Conservation (phyloP, 1,140 invertebrate genomes). For the Atopsyche davidsoni region DNA sequence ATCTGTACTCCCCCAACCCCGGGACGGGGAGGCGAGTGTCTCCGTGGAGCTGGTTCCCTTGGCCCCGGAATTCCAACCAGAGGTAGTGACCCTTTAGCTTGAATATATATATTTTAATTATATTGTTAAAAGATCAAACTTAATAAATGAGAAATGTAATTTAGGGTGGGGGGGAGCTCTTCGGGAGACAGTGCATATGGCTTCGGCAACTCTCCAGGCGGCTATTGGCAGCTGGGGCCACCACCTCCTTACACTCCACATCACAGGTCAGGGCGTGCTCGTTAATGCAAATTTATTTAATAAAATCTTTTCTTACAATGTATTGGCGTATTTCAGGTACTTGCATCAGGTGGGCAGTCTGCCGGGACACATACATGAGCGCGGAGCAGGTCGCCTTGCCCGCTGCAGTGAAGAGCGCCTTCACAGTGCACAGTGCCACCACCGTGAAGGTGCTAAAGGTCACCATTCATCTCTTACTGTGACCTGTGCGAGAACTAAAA, state of each 20-base stretch:
- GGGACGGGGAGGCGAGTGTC: slow-evolving; percentile 47
- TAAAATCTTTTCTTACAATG: too few species aligned
- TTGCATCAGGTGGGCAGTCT: too few species aligned
- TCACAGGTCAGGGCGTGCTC: slow-evolving; percentile 40
- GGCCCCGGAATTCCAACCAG: slow-evolving; percentile 46
- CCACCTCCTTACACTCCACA: slow-evolving; percentile 47
- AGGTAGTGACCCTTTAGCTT: slow-evolving; percentile 34
- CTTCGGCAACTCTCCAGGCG: slow-evolving; percentile 35
- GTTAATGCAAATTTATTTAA: too few species aligned
- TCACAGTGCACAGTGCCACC: too few species aligned
- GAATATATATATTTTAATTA: background rate
- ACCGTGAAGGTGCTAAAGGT: too few species aligned
- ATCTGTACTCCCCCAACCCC: slow-evolving; percentile 76
- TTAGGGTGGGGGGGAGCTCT: slow-evolving; percentile 37
- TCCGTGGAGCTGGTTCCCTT: slow-evolving; percentile 44
- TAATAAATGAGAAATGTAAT: background rate
- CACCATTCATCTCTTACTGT: too few species aligned
- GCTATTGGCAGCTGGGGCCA: slow-evolving; percentile 36
- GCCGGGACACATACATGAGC: too few species aligned
- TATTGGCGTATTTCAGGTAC: too few species aligned
- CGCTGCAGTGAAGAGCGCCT: too few species aligned
- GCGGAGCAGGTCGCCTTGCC: too few species aligned
- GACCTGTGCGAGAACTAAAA: too few species aligned
- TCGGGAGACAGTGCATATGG: slow-evolving; percentile 47
- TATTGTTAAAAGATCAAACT: background rate